Evolutionary conservation across 2,888 invertebrate species (phyloP).

Genomic region (Drosophila aldrichi): DNA sequence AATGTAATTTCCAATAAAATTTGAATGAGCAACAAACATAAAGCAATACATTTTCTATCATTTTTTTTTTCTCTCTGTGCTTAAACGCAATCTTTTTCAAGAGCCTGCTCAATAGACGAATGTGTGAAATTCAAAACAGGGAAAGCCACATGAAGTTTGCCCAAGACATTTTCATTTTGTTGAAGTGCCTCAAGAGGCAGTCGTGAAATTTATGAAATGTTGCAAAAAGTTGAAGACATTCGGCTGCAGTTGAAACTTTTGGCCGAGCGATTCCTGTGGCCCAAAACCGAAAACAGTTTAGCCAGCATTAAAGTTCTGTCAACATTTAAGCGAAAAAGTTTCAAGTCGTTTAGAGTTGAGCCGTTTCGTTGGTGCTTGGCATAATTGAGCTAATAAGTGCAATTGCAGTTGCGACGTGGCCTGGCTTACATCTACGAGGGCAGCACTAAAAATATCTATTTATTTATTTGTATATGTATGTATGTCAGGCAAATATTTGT

Average conservation of each 20-base stretch:
- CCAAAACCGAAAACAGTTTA: slow-evolving; percentile 3
- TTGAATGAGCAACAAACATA: background rate
- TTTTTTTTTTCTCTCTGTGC: background rate
- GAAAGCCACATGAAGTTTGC: background rate
- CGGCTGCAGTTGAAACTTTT: slow-evolving; percentile 35
- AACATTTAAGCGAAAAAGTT: slow-evolving; percentile 15
- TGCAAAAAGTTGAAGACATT: slow-evolving; percentile 52
- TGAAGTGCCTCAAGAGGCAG: background rate
- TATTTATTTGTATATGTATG: slow-evolving; percentile 1
- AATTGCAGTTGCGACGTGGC: slow-evolving; percentile 18
- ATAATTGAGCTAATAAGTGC: slow-evolving; percentile 4
- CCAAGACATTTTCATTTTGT: background rate
- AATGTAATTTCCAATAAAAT: background rate
- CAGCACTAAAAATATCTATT: slow-evolving; percentile 21
- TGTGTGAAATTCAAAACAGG: slow-evolving; percentile 5
- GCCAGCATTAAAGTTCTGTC: slow-evolving; percentile 13
- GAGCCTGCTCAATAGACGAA: slow-evolving; percentile 7
- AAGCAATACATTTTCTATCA: background rate
- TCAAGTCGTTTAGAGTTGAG: background rate
- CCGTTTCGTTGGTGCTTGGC: background rate
- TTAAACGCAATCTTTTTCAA: background rate
- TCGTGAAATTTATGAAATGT: slow-evolving; percentile 50
- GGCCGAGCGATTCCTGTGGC: slow-evolving; percentile 20
- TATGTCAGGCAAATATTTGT: slow-evolving; percentile 60
- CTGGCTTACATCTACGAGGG: slow-evolving; percentile 11